These are phyloP conservation scores for Linnaemya vulpina DNA, from an alignment of 2,888 invertebrate species.

Conservation along the genomic window DNA sequence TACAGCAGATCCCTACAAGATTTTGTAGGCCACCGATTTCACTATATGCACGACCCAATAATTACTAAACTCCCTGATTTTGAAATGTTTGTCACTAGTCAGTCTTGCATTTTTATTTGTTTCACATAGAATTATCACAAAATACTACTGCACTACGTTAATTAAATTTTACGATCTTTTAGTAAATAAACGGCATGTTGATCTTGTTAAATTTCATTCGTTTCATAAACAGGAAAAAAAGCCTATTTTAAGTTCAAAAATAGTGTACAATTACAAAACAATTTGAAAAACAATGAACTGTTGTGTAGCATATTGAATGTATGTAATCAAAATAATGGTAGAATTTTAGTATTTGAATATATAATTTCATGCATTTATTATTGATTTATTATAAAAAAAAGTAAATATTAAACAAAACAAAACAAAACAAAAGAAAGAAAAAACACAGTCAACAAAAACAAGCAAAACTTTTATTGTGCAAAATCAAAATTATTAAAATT, in stretches of 20 bases:
- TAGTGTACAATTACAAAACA: constrained; percentile 1
- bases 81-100: no score
- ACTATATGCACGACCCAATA: no score
- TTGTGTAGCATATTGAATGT: constrained; percentile 58
- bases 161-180: background rate
- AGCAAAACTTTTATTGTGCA: constrained; percentile 58
- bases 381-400: constrained; percentile 42
- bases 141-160: background rate
- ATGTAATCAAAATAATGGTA: constrained; percentile 47
- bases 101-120: no score
- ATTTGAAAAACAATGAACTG: constrained; percentile 8
- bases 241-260: background rate
- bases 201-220: background rate
- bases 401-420: constrained; percentile 14
- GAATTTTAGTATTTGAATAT: constrained; percentile 47
- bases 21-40: no score
- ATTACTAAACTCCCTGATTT: no score
- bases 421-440: no score
- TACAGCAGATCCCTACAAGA: no score
- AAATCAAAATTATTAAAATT: constrained; percentile 49
- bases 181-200: background rate
- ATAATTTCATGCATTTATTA: constrained; percentile 67
- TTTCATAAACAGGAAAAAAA: background rate
- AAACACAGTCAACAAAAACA: constrained; percentile 33
- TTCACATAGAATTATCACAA: no score